phyloP scores from a whole-genome alignment of 2,113 vertebrate genomes.

The Neotragus pygmaeus region DNA sequence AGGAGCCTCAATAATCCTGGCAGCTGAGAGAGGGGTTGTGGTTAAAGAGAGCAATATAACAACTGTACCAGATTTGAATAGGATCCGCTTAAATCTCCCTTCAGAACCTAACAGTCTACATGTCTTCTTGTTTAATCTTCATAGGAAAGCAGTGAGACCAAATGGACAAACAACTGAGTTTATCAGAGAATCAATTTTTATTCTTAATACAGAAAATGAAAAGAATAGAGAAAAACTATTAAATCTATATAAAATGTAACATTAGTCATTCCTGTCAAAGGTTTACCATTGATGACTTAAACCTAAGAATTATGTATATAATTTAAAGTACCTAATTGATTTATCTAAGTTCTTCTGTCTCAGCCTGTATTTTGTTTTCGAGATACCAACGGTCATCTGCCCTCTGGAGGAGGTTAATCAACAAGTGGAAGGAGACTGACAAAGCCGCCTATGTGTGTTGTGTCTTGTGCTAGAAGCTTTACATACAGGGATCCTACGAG shows the following conservation, averaged over 20 bases:
- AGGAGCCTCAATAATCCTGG: neutral
- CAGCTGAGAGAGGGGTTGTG: neutral
- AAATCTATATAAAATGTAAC: neutral
- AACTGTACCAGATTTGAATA: neutral
- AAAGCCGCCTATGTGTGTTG: neutral
- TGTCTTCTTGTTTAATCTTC: neutral
- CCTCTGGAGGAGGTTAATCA: neutral
- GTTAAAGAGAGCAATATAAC: neutral
- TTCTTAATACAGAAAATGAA: constrained; percentile 33
- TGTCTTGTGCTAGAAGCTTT: neutral
- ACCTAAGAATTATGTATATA: neutral
- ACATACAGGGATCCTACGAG: neutral
- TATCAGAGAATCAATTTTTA: neutral
- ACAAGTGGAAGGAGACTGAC: neutral
- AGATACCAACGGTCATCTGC: neutral
- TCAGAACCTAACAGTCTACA: neutral
- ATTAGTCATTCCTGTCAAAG: neutral
- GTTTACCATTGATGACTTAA: neutral
- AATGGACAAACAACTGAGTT: neutral
- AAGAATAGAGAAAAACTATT: neutral
- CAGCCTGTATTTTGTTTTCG: neutral
- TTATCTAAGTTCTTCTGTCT: neutral
- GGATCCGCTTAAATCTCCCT: neutral
- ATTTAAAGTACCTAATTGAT: constrained; percentile 17
- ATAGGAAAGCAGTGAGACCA: neutral